Evolutionary conservation across 2,888 invertebrate species (phyloP), one percentile per base, ranked within the genome.

Genomic region (Trisateles emortualis): DNA sequence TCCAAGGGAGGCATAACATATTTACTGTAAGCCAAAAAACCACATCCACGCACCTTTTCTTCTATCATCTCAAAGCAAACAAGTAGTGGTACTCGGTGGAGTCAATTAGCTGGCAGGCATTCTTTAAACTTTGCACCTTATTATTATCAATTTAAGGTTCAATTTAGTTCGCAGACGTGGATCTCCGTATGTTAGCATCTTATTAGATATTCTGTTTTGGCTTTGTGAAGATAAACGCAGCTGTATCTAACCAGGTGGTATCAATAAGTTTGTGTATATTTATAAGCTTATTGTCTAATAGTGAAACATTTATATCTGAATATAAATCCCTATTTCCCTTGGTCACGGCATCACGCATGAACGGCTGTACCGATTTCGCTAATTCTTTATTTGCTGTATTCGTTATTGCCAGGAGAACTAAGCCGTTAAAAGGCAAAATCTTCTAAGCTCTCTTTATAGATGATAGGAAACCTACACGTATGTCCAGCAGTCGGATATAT

Each of bases 191-290:
- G 68, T 73, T 69, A 72, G 67, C 56, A 56, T 61, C 76, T 74
- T 76, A 74, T 79, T 77, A 78, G 51, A 62, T 59, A 79, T 78
- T 79, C 77, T 62, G 72, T 75, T 76, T 79, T 52, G 51, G 49
- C 59, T 68, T 67, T 63, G 59, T 60, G 35, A 41, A 41, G 57
- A 46, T 43, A 50, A 62, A 48, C 47, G 32, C 42, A 19, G 43
- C 14, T 39, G 33, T 33, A 32, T 41, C 36, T 51, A 46, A 56
- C 43, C 16, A 49, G 39, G 29, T 19, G 38, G 16, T 36, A 52
- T 55, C 38, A 55, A 60, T 56, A 48, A 41, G 11, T 49, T 48
- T 16, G n/a, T 26, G 10, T 47, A 14, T 22, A 2, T 30, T 33
- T 35, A 14, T 36, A 8, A 29, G 26, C 8, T 3, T 48, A 16